Evolutionary conservation across 2,113 vertebrate genomes (phyloP).

Genomic region (Entomyzon cyanotis): DNA sequence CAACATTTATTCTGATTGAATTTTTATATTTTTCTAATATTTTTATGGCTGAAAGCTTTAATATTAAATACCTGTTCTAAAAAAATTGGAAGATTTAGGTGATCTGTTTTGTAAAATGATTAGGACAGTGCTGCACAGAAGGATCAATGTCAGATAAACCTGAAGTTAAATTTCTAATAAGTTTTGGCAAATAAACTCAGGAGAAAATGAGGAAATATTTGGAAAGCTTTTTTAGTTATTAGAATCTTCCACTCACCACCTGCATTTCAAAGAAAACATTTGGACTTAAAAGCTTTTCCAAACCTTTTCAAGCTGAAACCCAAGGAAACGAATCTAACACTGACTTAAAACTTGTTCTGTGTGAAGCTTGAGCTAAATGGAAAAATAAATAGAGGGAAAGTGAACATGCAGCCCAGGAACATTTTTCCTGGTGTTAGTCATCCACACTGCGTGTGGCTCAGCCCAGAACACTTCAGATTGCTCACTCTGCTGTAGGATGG

Average conservation of each 20-base stretch:
- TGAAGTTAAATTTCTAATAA: neutral
- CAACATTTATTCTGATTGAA: neutral
- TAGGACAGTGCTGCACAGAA: neutral
- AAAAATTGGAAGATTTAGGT: neutral
- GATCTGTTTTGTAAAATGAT: neutral
- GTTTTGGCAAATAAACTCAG: neutral
- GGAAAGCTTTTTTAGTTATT: neutral
- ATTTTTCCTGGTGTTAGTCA: neutral
- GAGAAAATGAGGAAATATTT: neutral
- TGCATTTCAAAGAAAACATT: neutral
- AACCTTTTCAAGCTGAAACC: neutral
- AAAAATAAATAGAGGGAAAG: neutral
- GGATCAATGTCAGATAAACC: neutral
- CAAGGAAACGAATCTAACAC: neutral
- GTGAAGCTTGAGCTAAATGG: neutral
- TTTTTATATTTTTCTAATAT: neutral
- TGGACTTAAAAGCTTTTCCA: conserved; percentile 8
- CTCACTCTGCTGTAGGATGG: neutral
- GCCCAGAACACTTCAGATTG: neutral
- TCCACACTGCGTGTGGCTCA: neutral
- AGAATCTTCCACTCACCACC: neutral
- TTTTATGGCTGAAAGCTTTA: neutral
- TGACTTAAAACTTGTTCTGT: neutral
- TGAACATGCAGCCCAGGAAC: neutral
- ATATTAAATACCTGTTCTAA: neutral